These are phyloP conservation scores for Anthoptus insignis DNA, from an alignment of 2,888 invertebrate species.

Conservation along the genomic window DNA sequence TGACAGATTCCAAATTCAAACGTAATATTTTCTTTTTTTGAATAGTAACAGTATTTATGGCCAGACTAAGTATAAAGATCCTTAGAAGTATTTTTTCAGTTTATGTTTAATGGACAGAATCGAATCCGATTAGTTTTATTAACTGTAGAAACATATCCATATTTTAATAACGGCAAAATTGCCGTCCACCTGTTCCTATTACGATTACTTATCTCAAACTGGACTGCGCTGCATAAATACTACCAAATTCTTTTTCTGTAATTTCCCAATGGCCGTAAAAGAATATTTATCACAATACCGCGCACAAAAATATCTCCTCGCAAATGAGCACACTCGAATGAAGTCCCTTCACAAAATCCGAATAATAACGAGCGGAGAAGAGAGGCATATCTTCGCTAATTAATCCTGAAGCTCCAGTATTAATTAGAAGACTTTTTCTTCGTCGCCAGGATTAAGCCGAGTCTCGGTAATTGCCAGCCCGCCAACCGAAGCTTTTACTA, in stretches of 20 bases:
- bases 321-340: constrained; percentile 38
- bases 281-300: constrained; percentile 33
- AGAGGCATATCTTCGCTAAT: constrained; percentile 68
- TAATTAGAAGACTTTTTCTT: constrained; percentile 80
- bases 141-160: no score
- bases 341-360: constrained; percentile 57
- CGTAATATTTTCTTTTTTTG: no score
- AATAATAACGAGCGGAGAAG: constrained; percentile 57
- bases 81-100: no score
- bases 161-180: no score
- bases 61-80: no score
- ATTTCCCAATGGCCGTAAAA: constrained; percentile 29
- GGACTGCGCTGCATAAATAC: constrained; percentile 1
- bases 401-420: constrained; percentile 78
- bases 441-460: constrained; percentile 69
- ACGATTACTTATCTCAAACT: neutral
- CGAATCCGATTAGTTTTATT: no score
- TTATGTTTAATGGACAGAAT: no score
- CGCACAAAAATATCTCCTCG: constrained; percentile 35
- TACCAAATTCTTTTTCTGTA: constrained; percentile 20
- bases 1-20: no score
- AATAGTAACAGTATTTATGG: no score
- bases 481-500: constrained; percentile 51
- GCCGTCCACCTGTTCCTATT: no score
- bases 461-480: constrained; percentile 64